Evolutionary conservation across 2,113 vertebrate species (phyloP).

Genomic region (Gobiocypris rarus): DNA sequence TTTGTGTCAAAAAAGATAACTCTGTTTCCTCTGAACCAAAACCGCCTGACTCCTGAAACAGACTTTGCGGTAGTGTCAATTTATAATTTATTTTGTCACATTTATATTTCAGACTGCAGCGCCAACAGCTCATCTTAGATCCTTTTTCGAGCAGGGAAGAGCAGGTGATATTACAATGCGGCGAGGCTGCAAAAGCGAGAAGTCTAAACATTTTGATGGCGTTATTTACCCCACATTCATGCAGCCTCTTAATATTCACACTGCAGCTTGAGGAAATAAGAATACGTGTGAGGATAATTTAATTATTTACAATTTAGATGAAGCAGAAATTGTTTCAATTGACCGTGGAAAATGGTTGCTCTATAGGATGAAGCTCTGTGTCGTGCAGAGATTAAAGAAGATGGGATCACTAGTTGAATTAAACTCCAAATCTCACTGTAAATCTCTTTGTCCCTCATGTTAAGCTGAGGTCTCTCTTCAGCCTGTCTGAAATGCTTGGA

Average conservation of each 20-base stretch:
- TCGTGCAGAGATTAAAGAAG: conserved; percentile 47
- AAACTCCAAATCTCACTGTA: conserved; percentile 34
- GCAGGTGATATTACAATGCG: conserved; percentile 9
- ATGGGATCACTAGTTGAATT: conserved; percentile 39
- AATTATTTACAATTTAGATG: conserved; percentile 44
- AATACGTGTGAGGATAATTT: conserved; percentile 45
- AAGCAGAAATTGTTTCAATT: conserved; percentile 42
- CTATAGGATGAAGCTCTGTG: conserved; percentile 47
- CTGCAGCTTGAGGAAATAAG: conserved; percentile 39
- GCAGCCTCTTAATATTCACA: conserved; percentile 4
- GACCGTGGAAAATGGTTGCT: conserved; percentile 30
- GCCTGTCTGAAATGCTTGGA: conserved; percentile 34
- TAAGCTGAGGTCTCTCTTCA: conserved; percentile 37
- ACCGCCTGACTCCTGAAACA: conserved; percentile 58
- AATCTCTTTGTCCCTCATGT: conserved; percentile 45
- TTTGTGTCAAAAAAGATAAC: conserved; percentile 68
- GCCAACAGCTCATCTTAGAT: conserved; percentile 30
- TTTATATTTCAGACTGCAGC: conserved; percentile 61
- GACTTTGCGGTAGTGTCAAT: conserved; percentile 52
- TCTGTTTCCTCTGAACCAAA: conserved; percentile 63
- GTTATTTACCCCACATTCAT: conserved; percentile 28
- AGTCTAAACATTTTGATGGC: conserved; percentile 44
- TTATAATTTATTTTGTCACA: conserved; percentile 68
- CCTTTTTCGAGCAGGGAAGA: conserved; percentile 10
- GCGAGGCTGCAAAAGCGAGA: conserved; percentile 32